phyloP scores from a whole-genome alignment of 37 sponge, comb jelly and placozoan species.

The Trichoplax adhaerens region DNA sequence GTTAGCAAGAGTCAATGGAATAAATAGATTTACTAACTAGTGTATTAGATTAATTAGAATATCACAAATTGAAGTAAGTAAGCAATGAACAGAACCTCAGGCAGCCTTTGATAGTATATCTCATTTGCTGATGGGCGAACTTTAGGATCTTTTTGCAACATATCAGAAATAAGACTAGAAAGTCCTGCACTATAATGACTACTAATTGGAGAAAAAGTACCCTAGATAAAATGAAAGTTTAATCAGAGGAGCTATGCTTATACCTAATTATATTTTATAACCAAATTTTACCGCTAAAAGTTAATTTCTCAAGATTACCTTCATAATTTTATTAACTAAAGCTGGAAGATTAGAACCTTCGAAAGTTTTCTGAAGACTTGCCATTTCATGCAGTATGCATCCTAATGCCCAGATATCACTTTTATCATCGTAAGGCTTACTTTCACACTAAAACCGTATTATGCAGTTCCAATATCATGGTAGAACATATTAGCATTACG shows the following conservation, averaged over 20 bases:
- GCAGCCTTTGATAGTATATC: constrained; percentile 12
- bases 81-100: not conserved
- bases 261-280: constrained; percentile 9
- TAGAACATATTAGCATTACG: not conserved
- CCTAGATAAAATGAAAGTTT: constrained; percentile 10
- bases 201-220: constrained; percentile 40
- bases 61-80: not conserved
- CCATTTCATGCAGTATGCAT: constrained; percentile 58
- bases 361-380: constrained; percentile 64
- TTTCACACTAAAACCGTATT: constrained; percentile 50
- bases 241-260: not conserved
- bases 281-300: not conserved
- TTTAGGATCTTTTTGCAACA: constrained; percentile 57
- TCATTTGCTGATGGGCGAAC: constrained; percentile 44
- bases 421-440: constrained; percentile 79
- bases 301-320: constrained; percentile 11
- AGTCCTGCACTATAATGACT: constrained; percentile 55
- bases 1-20: constrained; percentile 6
- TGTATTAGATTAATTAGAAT: no score
- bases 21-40: constrained; percentile 2
- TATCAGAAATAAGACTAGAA: constrained; percentile 21
- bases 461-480: not conserved
- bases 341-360: constrained; percentile 90
- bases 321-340: constrained; percentile 80
- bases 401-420: constrained; percentile 68